Percentiles rank a stretch among this genome's conserved stretches.
Evolutionary conservation across 2,113 vertebrate species (phyloP).

Genomic region (Delphinus delphis): DNA sequence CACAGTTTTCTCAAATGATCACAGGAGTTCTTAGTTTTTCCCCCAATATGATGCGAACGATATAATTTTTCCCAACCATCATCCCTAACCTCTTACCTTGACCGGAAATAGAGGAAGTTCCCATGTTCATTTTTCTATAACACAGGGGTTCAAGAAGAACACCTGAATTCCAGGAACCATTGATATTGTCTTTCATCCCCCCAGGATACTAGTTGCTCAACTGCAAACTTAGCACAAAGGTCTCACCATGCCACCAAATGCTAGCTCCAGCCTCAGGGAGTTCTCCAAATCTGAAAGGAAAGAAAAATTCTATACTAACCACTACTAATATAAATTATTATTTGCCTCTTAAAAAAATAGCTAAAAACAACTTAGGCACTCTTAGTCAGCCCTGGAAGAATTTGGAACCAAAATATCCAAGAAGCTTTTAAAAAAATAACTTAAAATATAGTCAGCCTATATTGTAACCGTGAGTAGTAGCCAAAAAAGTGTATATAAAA

Average conservation of each 20-base stretch:
- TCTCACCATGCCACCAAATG: neutral
- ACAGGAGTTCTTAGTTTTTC: neutral
- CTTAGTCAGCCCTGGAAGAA: neutral
- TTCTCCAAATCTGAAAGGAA: neutral
- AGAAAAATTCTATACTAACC: neutral
- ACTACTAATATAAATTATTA: conserved; percentile 28
- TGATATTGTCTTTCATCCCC: neutral
- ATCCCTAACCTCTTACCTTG: neutral
- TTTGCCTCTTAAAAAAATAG: conserved; percentile 12
- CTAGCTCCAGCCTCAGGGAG: neutral
- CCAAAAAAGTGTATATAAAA: neutral
- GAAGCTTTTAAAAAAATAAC: neutral
- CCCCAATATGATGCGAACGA: neutral
- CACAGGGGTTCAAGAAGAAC: neutral
- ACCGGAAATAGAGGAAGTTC: neutral
- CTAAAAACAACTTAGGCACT: neutral
- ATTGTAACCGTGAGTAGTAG: neutral
- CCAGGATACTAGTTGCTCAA: neutral
- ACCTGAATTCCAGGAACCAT: neutral
- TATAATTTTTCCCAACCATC: neutral
- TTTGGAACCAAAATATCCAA: neutral
- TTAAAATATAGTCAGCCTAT: neutral
- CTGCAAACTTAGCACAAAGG: neutral
- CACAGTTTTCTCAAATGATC: neutral
- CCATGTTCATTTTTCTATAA: neutral